Evolutionary conservation across 2,113 vertebrate genomes (phyloP).

Genomic region (Cricetomys ansorgei): DNA sequence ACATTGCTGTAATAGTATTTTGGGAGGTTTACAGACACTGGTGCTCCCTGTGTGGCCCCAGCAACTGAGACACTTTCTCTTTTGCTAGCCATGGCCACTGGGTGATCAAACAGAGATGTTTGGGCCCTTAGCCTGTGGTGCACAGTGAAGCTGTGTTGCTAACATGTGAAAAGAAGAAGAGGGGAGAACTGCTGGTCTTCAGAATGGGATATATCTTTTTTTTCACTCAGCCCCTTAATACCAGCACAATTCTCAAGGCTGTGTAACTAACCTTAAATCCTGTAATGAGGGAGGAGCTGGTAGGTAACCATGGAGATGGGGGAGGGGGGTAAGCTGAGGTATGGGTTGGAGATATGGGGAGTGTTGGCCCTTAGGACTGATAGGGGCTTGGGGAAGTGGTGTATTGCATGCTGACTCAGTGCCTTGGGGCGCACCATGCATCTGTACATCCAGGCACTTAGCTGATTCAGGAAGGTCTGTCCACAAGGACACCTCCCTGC

Average conservation of each 20-base stretch:
- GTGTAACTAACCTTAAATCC: background rate
- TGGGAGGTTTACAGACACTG: background rate
- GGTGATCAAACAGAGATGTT: background rate
- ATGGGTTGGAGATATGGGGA: background rate
- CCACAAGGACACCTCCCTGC: conserved; percentile 51
- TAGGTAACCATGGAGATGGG: background rate
- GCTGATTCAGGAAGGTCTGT: conserved; percentile 62
- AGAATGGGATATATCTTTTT: background rate
- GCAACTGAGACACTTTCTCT: background rate
- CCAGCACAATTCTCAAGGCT: background rate
- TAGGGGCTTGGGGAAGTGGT: background rate
- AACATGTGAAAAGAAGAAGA: background rate
- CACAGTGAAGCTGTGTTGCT: background rate
- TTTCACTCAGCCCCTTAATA: background rate
- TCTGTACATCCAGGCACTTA: background rate
- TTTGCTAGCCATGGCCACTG: background rate
- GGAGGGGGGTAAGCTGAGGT: background rate
- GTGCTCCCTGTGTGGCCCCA: background rate
- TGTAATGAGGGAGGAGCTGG: background rate
- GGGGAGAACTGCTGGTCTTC: background rate
- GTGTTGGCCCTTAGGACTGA: background rate
- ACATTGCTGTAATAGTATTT: background rate
- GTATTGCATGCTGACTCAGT: conserved; percentile 19
- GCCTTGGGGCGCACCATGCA: background rate
- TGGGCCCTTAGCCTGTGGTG: background rate